Conservation (phyloP, 1,140 invertebrate genomes). For the Euwallacea similis region DNA sequence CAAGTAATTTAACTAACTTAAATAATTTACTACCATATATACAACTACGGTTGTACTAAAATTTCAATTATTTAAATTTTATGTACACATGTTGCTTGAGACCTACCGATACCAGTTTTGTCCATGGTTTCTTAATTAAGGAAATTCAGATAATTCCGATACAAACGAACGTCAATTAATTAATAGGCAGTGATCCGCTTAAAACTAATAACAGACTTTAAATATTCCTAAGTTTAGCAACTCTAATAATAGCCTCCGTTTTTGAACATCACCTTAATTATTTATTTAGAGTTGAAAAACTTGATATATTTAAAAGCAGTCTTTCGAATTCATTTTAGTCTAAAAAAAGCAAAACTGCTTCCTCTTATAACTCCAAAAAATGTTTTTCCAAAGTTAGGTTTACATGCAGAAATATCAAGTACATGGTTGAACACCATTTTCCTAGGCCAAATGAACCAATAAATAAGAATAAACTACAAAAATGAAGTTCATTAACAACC, state of each 20-base stretch:
- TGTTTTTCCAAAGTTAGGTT: too few relatives aligned
- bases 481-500: too few relatives aligned
- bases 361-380: too few relatives aligned
- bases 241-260: not conserved
- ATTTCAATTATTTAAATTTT: constrained; percentile 27
- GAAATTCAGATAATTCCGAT: constrained; percentile 37
- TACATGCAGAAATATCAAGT: too few relatives aligned
- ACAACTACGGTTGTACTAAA: constrained; percentile 41
- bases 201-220: constrained; percentile 13
- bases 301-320: constrained; percentile 13
- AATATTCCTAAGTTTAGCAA: constrained; percentile 14
- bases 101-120: constrained; percentile 20
- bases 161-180: constrained; percentile 37
- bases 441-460: too few relatives aligned
- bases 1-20: constrained; percentile 42
- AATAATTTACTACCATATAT: constrained; percentile 35
- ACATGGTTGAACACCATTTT: too few relatives aligned
- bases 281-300: not conserved
- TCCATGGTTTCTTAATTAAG: not conserved
- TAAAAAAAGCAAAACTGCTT: not conserved
- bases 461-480: too few relatives aligned
- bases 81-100: constrained; percentile 26
- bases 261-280: too few relatives aligned
- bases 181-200: constrained; percentile 43
- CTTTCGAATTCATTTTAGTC: constrained; percentile 6